Evolutionary conservation across 2,113 vertebrate genomes (phyloP), one percentile per base, ranked within the genome.

Genomic region (Callithrix jacchus): DNA sequence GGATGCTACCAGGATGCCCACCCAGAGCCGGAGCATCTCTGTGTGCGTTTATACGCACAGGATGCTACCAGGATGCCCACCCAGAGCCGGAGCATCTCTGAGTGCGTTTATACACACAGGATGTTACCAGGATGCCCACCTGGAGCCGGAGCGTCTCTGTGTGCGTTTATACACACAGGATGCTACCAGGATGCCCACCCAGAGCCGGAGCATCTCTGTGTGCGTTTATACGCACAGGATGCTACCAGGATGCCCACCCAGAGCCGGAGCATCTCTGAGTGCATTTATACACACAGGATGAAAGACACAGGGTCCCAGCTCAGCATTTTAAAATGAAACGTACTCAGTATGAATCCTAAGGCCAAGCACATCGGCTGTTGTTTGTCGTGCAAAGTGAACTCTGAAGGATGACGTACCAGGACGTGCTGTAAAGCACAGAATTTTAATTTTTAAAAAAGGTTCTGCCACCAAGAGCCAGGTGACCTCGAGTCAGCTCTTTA

Each of bases 161-260:
- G 6, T 54, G 3, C 42, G 42, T 42, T 42, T 42, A 42, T 42
- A 42, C 42, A 42, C 20, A 21, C 58, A 80, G 40, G 40, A 61
- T 18, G 17, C 9, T 74, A 54, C 71, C 25, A 30, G 40, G 61
- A 47, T 16, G 0, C 13, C 40, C 35, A 17, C 12, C 27, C 66
- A 0, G 30, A 61, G 37, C 74, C 32, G 16, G 27, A 8, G 21
- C 2, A 7, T 20, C 68, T 56, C 0, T 1, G 1, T 35, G 6
- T 54, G 3, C 8, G 6, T 47, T 17, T 74, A 35, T 3, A 16
- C 42, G 6, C 42, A 42, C 42, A 42, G 42, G 42, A 42, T 42
- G 42, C 6, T 42, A 42, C 42, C 42, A 42, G 42, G 42, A 42
- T 42, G 42, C 42, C 42, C 42, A 42, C 42, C 42, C 3, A 0